These are phyloP conservation scores for Azemiops feae DNA, from an alignment of 2,113 vertebrate species.

Conservation along the genomic window DNA sequence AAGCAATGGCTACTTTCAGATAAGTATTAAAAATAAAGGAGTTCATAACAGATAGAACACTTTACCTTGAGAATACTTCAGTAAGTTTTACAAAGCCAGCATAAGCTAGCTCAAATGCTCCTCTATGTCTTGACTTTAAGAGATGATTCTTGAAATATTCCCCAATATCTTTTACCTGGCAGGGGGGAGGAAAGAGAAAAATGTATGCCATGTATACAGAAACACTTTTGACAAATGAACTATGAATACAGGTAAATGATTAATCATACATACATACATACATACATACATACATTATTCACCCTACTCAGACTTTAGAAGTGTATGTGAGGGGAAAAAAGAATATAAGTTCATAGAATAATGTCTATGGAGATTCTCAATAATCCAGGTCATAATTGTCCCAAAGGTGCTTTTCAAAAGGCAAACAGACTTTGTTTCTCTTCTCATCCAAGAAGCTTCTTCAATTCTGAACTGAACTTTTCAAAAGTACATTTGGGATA, in stretches of 20 bases:
- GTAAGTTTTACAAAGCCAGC: constrained; percentile 94
- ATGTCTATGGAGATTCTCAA: not conserved
- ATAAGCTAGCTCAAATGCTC: constrained; percentile 95
- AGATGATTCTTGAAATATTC: constrained; percentile 93
- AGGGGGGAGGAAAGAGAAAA: constrained; percentile 22
- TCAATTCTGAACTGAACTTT: not conserved
- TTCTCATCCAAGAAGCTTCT: not conserved
- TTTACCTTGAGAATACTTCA: constrained; percentile 88
- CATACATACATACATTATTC: not conserved
- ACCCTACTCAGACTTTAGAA: not conserved
- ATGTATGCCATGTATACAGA: not conserved
- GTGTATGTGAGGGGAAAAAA: not conserved
- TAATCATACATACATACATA: not conserved
- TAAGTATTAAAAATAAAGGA: not conserved
- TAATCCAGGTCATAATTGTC: not conserved
- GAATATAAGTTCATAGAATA: not conserved
- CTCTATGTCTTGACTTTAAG: constrained; percentile 93
- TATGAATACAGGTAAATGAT: not conserved
- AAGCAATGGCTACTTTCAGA: not conserved
- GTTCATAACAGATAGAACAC: not conserved
- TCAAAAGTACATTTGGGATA: not conserved
- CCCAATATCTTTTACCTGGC: constrained; percentile 88
- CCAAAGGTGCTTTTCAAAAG: not conserved
- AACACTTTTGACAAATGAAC: not conserved
- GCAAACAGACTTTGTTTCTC: not conserved